Percentiles rank a stretch among this genome's conserved stretches.
phyloP scores from a whole-genome alignment of 1,140 invertebrate genomes.

The Rhysida immarginata region DNA sequence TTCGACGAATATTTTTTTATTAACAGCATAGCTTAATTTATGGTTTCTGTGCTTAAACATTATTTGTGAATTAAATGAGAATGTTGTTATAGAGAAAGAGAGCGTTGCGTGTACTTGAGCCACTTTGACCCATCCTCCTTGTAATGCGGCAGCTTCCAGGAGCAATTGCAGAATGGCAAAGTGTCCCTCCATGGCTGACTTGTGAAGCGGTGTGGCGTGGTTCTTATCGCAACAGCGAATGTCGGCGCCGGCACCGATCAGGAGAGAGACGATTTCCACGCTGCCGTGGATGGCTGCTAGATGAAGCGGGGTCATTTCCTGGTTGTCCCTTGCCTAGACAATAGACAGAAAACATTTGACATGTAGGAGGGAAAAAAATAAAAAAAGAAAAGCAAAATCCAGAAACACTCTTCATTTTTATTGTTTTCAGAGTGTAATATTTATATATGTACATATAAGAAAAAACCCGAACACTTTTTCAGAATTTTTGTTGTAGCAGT shows the following conservation, averaged over 20 bases:
- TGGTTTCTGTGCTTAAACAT: no score
- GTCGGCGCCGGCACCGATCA: conserved; percentile 27
- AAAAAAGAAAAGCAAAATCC: no score
- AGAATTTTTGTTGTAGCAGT: no score
- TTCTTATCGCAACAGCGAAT: conserved; percentile 30
- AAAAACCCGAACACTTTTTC: no score
- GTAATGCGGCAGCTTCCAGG: conserved; percentile 23
- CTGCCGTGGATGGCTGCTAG: conserved; percentile 31
- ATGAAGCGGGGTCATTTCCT: conserved; percentile 33
- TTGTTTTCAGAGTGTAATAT: no score
- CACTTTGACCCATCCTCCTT: conserved; percentile 22
- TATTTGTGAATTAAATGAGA: no score
- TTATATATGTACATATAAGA: no score
- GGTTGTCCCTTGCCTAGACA: conserved; percentile 30
- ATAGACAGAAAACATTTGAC: not conserved
- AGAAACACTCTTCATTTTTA: no score
- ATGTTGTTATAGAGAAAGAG: no score
- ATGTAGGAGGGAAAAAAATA: not conserved
- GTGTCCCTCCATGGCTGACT: conserved; percentile 29
- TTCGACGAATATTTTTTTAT: no score
- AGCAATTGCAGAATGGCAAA: conserved; percentile 25
- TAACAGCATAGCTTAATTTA: no score
- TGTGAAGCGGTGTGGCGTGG: conserved; percentile 29
- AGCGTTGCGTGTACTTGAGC: no score
- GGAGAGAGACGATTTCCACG: conserved; percentile 23